Evolutionary conservation across 2,888 invertebrate species (phyloP).

Genomic region (Euplagia quadripunctaria): DNA sequence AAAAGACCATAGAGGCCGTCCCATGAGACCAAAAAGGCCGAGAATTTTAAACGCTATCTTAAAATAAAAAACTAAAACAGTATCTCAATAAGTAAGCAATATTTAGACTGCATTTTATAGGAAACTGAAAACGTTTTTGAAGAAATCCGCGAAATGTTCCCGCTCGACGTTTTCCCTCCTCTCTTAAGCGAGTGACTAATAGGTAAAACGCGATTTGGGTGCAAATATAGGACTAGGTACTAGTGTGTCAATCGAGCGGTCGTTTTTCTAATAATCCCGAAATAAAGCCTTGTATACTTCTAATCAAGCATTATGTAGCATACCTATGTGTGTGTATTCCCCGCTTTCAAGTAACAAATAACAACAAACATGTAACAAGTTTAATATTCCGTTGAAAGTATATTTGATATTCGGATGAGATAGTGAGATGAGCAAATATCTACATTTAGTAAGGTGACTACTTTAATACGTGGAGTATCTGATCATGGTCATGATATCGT

Average conservation of each 20-base stretch:
- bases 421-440: no score
- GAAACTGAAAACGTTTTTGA: neutral
- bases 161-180: neutral
- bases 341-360: no score
- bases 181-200: conserved; percentile 7
- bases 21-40: no score
- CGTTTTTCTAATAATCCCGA: neutral
- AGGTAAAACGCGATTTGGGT: conserved; percentile 7
- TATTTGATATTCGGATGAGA: no score
- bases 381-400: no score
- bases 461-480: no score
- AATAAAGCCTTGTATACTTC: neutral
- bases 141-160: neutral
- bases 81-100: neutral
- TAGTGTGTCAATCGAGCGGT: neutral
- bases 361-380: no score
- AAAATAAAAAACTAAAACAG: neutral
- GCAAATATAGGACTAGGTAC: neutral
- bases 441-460: no score
- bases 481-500: neutral
- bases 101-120: neutral
- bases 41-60: neutral
- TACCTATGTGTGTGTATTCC: no score
- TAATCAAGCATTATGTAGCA: neutral
- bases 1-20: no score